Base-by-base conservation (phyloP, 2,888 invertebrate species). In the Ctenicera cuprea region DNA sequence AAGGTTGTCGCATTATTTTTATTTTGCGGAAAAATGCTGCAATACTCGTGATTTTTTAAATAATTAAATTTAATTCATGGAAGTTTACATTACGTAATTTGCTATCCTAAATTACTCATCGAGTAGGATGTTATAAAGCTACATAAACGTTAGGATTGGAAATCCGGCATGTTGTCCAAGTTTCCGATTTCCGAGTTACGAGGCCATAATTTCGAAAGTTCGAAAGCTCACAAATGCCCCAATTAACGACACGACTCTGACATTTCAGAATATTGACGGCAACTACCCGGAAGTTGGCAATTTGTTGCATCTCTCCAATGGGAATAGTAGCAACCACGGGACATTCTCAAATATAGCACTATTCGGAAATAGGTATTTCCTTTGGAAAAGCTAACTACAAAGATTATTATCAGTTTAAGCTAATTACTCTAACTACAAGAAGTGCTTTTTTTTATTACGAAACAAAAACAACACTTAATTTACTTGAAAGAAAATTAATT, bases 261-360 rank as follows among this genome's bases (percentile, higher is more conserved):
- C 59, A 59, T 59, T 59, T 59, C 59, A 18, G 54, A 67, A 57
- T 26, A 67, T 67, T 67, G 45, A 67, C 59, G 63, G 57, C 43
- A 48, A 59, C 66, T 66, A 67, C 16, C 59, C 18, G 67, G 45
- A 59, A 67, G 43, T 45, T 67, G 12, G 43, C 57, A 67, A 57
- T 67, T 67, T 57, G 54, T 43, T 66, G 38, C 37, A 38, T 59
- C 38, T 59, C 59, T 16, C 59, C n/a, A 18, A 37, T 38, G 59
- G 59, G 59, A 59, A 59, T 59, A 59, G 7, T 18, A 59, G 57
- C 18, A 20, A 59, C 41, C 38, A 20, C 37, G 18, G 20, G 38
- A 38, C 8, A 38, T 18, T 59, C 20, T 38, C 37, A 59, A 18
- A 38, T 38, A 38, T 59, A 59, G 11, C 20, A n/a, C 57, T 57